Evolutionary conservation across 37 sponge, comb jelly and placozoan species (phyloP), one percentile per base, ranked within the genome.

Genomic region (Spongilla lacustris): DNA sequence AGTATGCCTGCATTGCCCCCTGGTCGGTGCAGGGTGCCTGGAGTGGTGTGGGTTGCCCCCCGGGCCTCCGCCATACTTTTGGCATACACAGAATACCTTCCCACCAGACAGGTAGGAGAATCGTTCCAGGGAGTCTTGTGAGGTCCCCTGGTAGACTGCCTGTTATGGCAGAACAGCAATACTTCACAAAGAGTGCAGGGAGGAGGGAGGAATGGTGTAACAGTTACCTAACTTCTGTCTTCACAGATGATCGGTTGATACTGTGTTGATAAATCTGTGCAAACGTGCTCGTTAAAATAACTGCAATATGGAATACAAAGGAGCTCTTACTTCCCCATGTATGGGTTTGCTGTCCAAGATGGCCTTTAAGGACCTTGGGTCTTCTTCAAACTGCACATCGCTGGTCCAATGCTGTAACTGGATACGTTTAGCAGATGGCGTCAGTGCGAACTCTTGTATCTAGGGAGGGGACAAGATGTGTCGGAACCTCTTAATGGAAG

Each of bases 81-180:
- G 31, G 31, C 73, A 72, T 72, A 72, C 73, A 72, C 73, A 13
- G 73, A 72, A 14, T 72, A 32, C 31, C 73, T 30, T 17, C 58
- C 58, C 31, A 32, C 73, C 1, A 72, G 73, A 14, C 29, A 72
- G 27, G 73, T 72, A 12, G 73, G 73, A 30, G 73, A 72, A 28
- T 32, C 29, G 21, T 72, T 32, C 73, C 73, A 72, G 73, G 73
- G 73, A 30, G 31, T 5, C 11, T 23, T 72, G 73, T 72, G 73
- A 72, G 29, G 31, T 12, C 73, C 73, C 21, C 58, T 58, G n/a
- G n/a, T n/a, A 1, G 58, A 58, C 11, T 58, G 58, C 21, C 58
- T 58, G 58, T 58, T 46, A 8, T 46, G 46, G 46, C 46, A 46
- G 8, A 46, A 46, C 46, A 46, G n/a, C n/a, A n/a, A n/a, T n/a